Conservation (phyloP, 2,113 vertebrate species). For the Zosterops borbonicus region DNA sequence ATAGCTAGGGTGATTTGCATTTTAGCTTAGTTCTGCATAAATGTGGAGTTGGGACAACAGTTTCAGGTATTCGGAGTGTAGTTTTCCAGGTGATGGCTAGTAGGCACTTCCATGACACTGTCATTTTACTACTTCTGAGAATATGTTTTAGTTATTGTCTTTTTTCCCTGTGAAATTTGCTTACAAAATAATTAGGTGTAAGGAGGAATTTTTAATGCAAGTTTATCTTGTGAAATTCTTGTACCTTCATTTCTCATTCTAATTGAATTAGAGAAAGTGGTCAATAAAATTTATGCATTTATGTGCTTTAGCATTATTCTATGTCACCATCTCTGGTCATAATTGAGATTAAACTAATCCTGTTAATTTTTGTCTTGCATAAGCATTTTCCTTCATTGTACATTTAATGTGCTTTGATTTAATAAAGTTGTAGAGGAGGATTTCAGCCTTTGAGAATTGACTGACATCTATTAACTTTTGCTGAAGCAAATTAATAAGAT, state of each 20-base stretch:
- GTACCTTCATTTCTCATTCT: not conserved
- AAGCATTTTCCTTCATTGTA: not conserved
- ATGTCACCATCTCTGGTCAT: not conserved
- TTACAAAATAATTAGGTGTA: not conserved
- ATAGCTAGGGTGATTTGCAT: not conserved
- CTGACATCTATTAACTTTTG: not conserved
- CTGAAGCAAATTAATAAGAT: not conserved
- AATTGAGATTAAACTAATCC: not conserved
- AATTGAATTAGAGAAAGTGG: not conserved
- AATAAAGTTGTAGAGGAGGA: not conserved
- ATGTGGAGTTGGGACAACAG: not conserved
- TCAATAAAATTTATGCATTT: not conserved
- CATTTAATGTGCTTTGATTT: not conserved
- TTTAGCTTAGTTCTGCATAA: not conserved
- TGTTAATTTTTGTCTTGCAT: not conserved
- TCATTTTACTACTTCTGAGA: not conserved
- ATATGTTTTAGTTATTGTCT: not conserved
- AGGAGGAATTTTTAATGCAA: not conserved
- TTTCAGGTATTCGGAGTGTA: not conserved
- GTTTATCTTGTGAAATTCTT: not conserved
- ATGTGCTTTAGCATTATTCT: not conserved
- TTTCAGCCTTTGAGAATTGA: not conserved
- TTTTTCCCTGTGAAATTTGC: not conserved
- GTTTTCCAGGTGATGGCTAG: not conserved
- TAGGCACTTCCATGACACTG: not conserved